phyloP scores from a whole-genome alignment of 2,797 vertebrate species.

The Lutjanus campechanus region DNA sequence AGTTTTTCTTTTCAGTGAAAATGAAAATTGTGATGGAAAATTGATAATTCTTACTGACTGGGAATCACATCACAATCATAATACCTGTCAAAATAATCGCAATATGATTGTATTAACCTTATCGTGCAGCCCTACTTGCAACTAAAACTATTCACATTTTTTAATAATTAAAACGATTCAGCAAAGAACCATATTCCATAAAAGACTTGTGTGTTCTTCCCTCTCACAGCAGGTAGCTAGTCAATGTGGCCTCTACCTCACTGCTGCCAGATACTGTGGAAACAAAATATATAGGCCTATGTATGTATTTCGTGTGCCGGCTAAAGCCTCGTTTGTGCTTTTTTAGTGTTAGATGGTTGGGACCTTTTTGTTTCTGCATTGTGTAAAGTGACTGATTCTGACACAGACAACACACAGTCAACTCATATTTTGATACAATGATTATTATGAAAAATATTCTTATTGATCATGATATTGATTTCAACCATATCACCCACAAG shows the following conservation, averaged over 20 bases:
- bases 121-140: too few species aligned
- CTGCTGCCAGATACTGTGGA: slow-evolving; percentile 52
- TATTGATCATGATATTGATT: neutral
- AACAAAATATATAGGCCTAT: slow-evolving; percentile 27
- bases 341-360: neutral
- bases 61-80: too few species aligned
- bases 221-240: slow-evolving; percentile 39
- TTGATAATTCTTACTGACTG: too few species aligned
- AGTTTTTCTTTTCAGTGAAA: too few species aligned
- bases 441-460: neutral
- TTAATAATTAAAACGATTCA: slow-evolving; percentile 5
- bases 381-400: neutral
- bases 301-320: slow-evolving; percentile 7
- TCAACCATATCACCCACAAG: neutral
- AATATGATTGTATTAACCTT: too few species aligned
- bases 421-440: neutral
- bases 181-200: neutral
- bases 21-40: too few species aligned
- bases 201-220: neutral
- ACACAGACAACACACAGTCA: too few species aligned
- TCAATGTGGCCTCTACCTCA: slow-evolving; percentile 28
- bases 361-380: neutral
- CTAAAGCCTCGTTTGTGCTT: slow-evolving; percentile 4
- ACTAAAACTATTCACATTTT: neutral
- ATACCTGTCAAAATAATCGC: too few species aligned